Base-by-base conservation (phyloP, 2,888 invertebrate genomes). In the Lycocerus yunnanus region DNA sequence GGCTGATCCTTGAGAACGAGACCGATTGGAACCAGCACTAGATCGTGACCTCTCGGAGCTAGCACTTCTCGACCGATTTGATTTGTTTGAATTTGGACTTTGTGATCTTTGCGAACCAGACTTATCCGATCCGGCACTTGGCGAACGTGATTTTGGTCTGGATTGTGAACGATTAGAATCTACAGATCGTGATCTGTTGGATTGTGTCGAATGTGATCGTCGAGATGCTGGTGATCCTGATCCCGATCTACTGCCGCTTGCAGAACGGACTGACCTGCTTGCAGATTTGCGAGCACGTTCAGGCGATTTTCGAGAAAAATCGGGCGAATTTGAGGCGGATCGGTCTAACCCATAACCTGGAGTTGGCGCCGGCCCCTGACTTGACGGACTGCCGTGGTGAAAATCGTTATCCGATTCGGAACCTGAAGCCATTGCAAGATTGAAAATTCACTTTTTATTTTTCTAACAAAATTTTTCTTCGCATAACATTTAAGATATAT, bases 361-460 rank as follows among this genome's bases (percentile, higher is more conserved):
- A 13, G 87, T 87, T 21, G 86, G 87, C 10, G 85, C 86, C 1
- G 87, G 86, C 1, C 86, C 87, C 66, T 84, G 85, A 18, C 78
- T 79, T 15, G 86, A 84, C n/a, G 88, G 88, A 78, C 87, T 87
- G 3, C 81, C 84, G 8, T n/a, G 43, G 77, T 88, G 88, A 11
- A 80, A 81, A 59, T 76, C 81, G 85, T 85, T 69, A 82, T 83
- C 87, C 2, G 88, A 88, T 43, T 89, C 90, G 1, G 89, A 89
- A 11, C 88, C 89, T 5, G 89, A 88, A 70, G 86, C 88, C 80
- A 80, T 80, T 18, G 27, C 15, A 15, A 58, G 15, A 58, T 21
- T 70, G 43, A 70, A 21, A 20, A 43, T 15, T 5, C 10, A 15
- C 14, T 61, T 43, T 43, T 18, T n/a, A 10, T 8, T 63, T 11